A percentile compares a stretch with the other conserved stretches of the same genome.
Evolutionary conservation across 2,888 invertebrate genomes (phyloP).

Genomic region (Trissonchulus sp.): DNA sequence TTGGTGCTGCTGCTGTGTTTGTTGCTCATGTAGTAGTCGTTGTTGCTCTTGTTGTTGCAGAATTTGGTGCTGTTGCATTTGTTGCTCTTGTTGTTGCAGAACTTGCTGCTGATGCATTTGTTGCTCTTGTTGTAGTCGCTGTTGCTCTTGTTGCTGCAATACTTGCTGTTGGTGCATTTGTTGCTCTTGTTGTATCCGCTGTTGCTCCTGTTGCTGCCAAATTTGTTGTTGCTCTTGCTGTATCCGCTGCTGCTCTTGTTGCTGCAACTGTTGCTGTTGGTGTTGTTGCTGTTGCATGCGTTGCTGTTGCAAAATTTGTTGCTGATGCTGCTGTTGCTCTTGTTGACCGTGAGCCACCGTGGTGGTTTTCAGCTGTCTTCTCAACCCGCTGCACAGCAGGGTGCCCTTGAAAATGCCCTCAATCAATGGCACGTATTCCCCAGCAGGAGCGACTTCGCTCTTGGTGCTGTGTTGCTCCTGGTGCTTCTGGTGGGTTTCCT

Average conservation of each 20-base stretch:
- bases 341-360: constrained; percentile 3
- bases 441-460: too few relatives aligned
- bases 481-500: not conserved
- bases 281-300: constrained; percentile 14
- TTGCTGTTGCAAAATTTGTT: constrained; percentile 9
- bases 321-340: constrained; percentile 13
- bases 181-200: not conserved
- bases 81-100: not conserved
- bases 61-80: not conserved
- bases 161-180: constrained; percentile 17
- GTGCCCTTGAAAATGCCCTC: too few relatives aligned
- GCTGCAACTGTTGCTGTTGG: constrained; percentile 8
- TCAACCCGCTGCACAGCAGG: too few relatives aligned
- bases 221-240: constrained; percentile 14
- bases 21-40: not conserved
- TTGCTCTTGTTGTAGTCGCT: not conserved
- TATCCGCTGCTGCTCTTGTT: constrained; percentile 12
- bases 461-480: constrained; percentile 7
- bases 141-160: not conserved
- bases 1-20: not conserved
- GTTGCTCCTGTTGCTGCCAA: constrained; percentile 2
- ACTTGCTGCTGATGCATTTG: not conserved
- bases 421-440: too few relatives aligned
- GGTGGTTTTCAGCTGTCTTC: too few relatives aligned
- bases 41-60: not conserved